Conservation (phyloP, 2,888 invertebrate species). For the Ichneumoninae sp. region DNA sequence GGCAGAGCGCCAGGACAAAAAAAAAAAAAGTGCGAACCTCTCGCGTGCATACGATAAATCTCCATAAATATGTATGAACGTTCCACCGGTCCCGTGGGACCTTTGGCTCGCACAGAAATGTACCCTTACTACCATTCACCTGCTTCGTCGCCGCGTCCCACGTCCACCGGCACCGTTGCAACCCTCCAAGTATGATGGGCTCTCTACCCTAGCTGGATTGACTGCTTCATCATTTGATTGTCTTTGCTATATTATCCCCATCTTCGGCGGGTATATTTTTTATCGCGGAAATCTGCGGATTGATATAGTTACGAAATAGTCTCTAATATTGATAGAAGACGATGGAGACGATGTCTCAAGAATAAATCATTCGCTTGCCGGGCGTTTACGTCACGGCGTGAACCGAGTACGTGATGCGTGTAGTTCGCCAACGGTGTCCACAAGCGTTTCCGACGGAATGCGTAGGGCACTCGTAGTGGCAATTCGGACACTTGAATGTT, state of each 20-base stretch:
- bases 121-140: conserved; percentile 24
- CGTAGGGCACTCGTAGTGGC: conserved; percentile 29
- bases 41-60: conserved; percentile 78
- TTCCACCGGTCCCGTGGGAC: conserved; percentile 69
- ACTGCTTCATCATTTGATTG: conserved; percentile 17
- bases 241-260: not conserved
- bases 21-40: conserved; percentile 70
- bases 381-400: conserved; percentile 13
- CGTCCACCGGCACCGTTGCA: conserved; percentile 19
- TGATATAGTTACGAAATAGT: not conserved
- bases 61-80: conserved; percentile 79
- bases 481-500: conserved; percentile 59
- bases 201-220: conserved; percentile 9
- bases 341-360: not conserved
- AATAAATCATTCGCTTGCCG: conserved; percentile 1
- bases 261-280: not conserved
- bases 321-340: not conserved
- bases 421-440: conserved; percentile 43
- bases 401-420: conserved; percentile 42
- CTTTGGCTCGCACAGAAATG: conserved; percentile 61
- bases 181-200: conserved; percentile 23
- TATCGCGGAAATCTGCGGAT: not conserved
- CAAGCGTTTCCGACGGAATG: conserved; percentile 46
- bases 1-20: conserved; percentile 76
- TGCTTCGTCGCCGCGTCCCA: conserved; percentile 23